phyloP scores from a whole-genome alignment of 2,797 vertebrate genomes.

The Tympanoctomys barrerae region DNA sequence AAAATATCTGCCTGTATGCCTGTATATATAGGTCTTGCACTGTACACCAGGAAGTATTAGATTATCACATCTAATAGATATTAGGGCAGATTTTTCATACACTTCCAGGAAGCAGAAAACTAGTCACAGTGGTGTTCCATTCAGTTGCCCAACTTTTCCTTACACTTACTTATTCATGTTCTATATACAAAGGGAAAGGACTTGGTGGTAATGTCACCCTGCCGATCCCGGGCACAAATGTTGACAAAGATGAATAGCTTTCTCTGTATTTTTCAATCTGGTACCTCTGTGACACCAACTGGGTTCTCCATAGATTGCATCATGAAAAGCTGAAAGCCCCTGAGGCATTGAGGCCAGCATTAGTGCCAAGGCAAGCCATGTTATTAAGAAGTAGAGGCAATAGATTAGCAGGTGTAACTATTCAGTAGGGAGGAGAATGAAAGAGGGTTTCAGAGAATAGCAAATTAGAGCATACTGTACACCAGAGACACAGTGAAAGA shows the following conservation, averaged over 20 bases:
- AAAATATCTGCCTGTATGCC: background rate
- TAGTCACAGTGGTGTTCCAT: background rate
- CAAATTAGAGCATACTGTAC: background rate
- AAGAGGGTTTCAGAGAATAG: background rate
- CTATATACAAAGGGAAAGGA: background rate
- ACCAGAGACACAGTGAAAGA: background rate
- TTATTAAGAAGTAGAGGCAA: background rate
- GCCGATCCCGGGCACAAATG: background rate
- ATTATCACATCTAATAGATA: background rate
- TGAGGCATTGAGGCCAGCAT: background rate
- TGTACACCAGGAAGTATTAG: slow-evolving; percentile 1
- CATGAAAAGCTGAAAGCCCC: slow-evolving; percentile 24
- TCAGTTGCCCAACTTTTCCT: slow-evolving; percentile 21
- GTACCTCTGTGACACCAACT: background rate
- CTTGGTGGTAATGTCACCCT: background rate
- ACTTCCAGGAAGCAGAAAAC: background rate
- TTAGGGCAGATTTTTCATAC: background rate
- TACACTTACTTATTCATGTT: background rate
- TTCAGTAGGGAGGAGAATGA: slow-evolving; percentile 8
- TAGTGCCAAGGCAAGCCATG: background rate
- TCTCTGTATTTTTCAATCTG: background rate
- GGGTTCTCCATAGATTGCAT: background rate
- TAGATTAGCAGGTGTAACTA: background rate
- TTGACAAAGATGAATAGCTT: background rate
- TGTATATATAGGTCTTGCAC: background rate